Conservation (phyloP, 2,888 invertebrate genomes). For the Sphinx pinastri region DNA sequence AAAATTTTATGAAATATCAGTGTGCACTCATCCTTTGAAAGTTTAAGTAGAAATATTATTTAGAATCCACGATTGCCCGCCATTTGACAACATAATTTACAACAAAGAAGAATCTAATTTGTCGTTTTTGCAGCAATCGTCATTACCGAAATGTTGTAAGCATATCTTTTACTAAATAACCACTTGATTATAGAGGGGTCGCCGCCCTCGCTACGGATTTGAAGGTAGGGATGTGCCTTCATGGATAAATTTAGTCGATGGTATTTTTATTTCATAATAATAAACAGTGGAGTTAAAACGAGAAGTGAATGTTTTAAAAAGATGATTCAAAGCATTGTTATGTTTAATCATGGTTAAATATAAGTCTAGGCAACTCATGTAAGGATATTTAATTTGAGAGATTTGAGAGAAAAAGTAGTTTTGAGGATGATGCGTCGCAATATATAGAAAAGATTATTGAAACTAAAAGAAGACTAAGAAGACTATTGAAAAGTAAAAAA, state of each 20-base stretch:
- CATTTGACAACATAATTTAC: not conserved
- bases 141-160: conserved; percentile 29
- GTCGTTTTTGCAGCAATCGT: conserved; percentile 3
- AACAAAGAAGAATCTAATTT: not conserved
- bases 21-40: too few relatives aligned
- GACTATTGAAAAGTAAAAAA: not conserved
- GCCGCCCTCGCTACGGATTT: conserved; percentile 36
- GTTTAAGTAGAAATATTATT: not conserved
- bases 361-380: too few relatives aligned
- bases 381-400: too few relatives aligned
- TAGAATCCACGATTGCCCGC: not conserved
- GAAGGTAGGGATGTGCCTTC: not conserved
- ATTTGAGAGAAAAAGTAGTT: too few relatives aligned
- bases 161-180: conserved; percentile 36
- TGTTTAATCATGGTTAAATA: too few relatives aligned
- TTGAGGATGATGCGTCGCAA: too few relatives aligned
- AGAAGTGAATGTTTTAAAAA: not conserved
- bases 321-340: too few relatives aligned
- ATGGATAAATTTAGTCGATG: not conserved
- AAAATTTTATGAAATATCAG: too few relatives aligned
- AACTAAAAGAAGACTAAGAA: too few relatives aligned
- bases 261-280: too few relatives aligned
- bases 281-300: not conserved
- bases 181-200: conserved; percentile 40
- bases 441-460: too few relatives aligned